Base-by-base conservation (phyloP, 1,140 invertebrate genomes). In the Trichoplusia ni region DNA sequence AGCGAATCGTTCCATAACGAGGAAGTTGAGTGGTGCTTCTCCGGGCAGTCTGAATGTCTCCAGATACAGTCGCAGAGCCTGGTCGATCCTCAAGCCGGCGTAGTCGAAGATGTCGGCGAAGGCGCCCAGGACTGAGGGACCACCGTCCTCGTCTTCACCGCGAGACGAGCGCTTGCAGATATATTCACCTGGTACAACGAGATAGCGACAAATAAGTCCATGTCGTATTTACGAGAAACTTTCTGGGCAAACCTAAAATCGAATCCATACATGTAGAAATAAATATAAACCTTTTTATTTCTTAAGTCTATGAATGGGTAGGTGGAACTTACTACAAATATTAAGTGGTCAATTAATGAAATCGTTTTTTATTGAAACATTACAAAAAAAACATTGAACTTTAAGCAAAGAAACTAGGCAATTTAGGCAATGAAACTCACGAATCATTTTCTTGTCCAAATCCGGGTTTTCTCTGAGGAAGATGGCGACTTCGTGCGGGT, bases 11-110 rank as follows among this genome's bases (percentile, higher is more conserved):
- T 99, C 98, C 88, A 99, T 94, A 31, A 99, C 93, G 27, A 98
- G 91, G 37, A 97, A 96, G 68, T 99, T 99, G 7, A 99, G 92
- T 0, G 98, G 98, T 1, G 99, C 97, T 91, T 99, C 99, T 0
- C 99, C 99, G 2, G 99, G 99, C 58, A 99, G 91, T 18, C 99
- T 92, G 90, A 99, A 99, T 2, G 98, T 95, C 91, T 99, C 98
- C 63, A 99, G 89, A 91, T 99, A 99, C 44, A 96, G 91, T 37
- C 99, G 92, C 46, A 99, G 86, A 0, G 98, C 97, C 88, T 99
- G 96, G 92, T 99, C 99, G 23, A 99, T 95, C 59, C 99, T 92
- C 0, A 94, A 94, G 31, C 96, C 95, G 6, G 93, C 93, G 89
- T 99, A 98, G 88, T 98, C 95, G 87, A 99, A 99, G 58, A 96